Base-by-base conservation (phyloP, 2,888 invertebrate species). In the Hedya salicella region DNA sequence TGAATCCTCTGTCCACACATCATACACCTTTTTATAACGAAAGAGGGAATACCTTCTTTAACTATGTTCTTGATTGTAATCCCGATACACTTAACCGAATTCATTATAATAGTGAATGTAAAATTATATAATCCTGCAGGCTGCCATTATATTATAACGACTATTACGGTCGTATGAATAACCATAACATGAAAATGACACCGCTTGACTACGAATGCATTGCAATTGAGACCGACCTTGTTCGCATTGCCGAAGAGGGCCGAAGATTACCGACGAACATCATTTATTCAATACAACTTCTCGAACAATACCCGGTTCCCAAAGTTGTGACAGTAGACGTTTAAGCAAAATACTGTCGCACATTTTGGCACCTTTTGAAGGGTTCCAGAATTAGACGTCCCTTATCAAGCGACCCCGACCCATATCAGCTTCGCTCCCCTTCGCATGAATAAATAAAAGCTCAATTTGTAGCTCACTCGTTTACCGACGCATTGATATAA, bases 381-480 rank as follows among this genome's bases (percentile, higher is more conserved):
- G 78, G 77, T 70, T 74, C 73, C 73, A 79, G 77, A 75, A 79
- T 80, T 80, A 84, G 80, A 81, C 83, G 88, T 86, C 87, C 87
- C 87, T 87, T 88, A 85, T 85, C 81, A 79, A 82, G 79, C 86
- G 89, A 85, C 87, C 89, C 87, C 88, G 88, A 88, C 89, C 89
- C 88, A 90, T 87, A 88, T 90, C 87, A 87, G 82, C 85, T 82
- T 86, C 81, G 79, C 82, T 81, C 87, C 87, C 87, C 84, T 36
- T 85, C 85, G 80, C 85, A 89, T 91, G 91, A 91, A 91, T 91
- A 91, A 91, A 89, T 90, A 90, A 90, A 89, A 84, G 86, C 87
- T 88, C 89, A 89, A 89, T 89, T 91, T 89, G 91, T 88, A 84
- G 85, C 86, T 82, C 81, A 82, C 83, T 82, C 85, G 87, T 85